Evolutionary conservation across 1,140 invertebrate species (phyloP).

Genomic region (Lordiphosa stackelbergi): DNA sequence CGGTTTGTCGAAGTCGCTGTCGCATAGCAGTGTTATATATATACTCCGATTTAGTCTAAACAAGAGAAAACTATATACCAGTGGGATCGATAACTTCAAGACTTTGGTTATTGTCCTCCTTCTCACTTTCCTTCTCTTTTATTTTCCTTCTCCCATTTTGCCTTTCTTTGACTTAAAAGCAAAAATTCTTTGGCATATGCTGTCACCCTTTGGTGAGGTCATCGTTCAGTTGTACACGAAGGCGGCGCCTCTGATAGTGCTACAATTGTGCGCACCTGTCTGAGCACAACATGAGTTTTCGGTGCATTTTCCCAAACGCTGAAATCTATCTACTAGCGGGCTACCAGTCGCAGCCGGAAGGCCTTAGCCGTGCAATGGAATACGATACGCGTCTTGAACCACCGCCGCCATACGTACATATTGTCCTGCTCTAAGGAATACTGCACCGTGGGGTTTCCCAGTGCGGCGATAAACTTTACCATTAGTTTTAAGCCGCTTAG

Average conservation of each 20-base stretch:
- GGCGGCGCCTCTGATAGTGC: conserved; percentile 45
- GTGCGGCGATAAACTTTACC: conserved; percentile 39
- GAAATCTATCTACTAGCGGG: conserved; percentile 33
- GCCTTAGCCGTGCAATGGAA: conserved; percentile 25
- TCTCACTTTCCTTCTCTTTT: no score
- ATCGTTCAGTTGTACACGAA: conserved; percentile 49
- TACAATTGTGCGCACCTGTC: conserved; percentile 44
- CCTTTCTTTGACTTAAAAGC: no score
- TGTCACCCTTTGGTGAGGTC: conserved; percentile 37
- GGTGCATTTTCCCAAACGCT: conserved; percentile 39
- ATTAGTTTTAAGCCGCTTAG: conserved; percentile 48
- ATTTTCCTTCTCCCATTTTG: no score
- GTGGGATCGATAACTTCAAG: no score
- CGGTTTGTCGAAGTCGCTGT: no score
- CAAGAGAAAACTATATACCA: no score
- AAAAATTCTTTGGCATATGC: no score
- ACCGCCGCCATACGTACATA: conserved; percentile 18
- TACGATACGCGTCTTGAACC: conserved; percentile 38
- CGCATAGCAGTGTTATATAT: no score
- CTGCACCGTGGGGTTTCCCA: conserved; percentile 36
- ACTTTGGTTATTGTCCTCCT: no score
- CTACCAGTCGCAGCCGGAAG: neutral
- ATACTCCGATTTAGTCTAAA: no score
- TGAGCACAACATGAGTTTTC: conserved; percentile 25
- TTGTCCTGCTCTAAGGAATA: conserved; percentile 41